Evolutionary conservation across 1,140 invertebrate genomes (phyloP).

Genomic region (Drosophila serrata): DNA sequence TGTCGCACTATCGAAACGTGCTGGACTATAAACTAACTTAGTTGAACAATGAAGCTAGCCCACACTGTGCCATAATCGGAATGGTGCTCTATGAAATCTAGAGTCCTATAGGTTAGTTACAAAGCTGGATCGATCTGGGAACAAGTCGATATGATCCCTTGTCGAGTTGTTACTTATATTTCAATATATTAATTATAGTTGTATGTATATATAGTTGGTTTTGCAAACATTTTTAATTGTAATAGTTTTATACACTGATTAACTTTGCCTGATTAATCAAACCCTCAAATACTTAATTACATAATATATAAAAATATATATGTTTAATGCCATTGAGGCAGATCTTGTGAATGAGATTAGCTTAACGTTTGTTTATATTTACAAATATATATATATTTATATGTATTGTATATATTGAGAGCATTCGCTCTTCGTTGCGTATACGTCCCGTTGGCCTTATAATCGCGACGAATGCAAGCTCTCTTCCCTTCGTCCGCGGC

Average conservation of each 20-base stretch:
- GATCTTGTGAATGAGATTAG: slow-evolving; percentile 6
- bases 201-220: background rate
- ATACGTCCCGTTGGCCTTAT: slow-evolving; percentile 16
- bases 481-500: slow-evolving; percentile 13
- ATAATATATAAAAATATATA: background rate
- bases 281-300: background rate
- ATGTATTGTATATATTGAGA: slow-evolving; percentile 6
- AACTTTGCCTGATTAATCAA: background rate
- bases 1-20: slow-evolving; percentile 37
- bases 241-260: background rate
- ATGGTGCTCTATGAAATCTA: background rate
- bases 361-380: background rate
- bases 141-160: no score
- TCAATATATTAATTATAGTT: background rate
- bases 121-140: background rate
- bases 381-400: background rate
- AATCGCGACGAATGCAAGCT: slow-evolving; percentile 2
- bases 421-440: slow-evolving; percentile 24
- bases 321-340: slow-evolving; percentile 7
- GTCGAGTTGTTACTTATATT: background rate
- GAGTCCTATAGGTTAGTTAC: slow-evolving; percentile 1
- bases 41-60: slow-evolving; percentile 13
- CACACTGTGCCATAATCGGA: background rate
- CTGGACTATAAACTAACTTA: slow-evolving; percentile 12
- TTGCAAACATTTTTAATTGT: no score